Base-by-base conservation (phyloP, 2,113 vertebrate species). In the Neoarius graeffei region DNA sequence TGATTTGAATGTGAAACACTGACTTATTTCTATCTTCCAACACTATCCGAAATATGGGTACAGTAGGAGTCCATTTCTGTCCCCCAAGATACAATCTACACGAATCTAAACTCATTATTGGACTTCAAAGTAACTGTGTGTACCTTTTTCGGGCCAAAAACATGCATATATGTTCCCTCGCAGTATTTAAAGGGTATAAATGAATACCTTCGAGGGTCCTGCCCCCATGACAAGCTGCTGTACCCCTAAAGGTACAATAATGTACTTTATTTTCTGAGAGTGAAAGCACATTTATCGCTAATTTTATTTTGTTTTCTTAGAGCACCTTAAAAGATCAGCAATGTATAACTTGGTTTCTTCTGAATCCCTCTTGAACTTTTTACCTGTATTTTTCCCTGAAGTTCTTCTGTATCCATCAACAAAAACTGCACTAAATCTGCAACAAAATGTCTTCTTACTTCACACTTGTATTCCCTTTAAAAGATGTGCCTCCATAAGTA, bases 401-500 rank as follows among this genome's bases (percentile, higher is more conserved):
- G 25, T 27, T 27, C 19, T 20, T 42, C 57, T 60, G 54, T 27
- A 42, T 48, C 69, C 42, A 14, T 35, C 59, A 62, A 79, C 59
- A 77, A 76, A 27, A 42, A 25, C 14, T 3, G 7, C 4, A 48
- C 35, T 30, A 64, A 54, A 73, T 62, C 19, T 66, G 48, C 74
- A 80, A 62, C 79, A 73, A 79, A 80, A 86, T 66, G 42, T 30
- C 76, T 80, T 80, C 13, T 52, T 7, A 66, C 25, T 86, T 30
- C 66, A 87, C 48, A 35, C 66, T 62, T 60, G 80, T 74, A 83
- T 87, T 87, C 35, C 67, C 67, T 87, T 83, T 35, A 83, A 52
- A 87, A 74, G 62, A 59, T 60, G 80, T 57, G 66, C 54, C 50
- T 69, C 67, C 54, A 50, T 81, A 42, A 81, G 52, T 8, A 60